phyloP scores from a whole-genome alignment of 2,113 vertebrate species.

The Rhinolophus sinicus region DNA sequence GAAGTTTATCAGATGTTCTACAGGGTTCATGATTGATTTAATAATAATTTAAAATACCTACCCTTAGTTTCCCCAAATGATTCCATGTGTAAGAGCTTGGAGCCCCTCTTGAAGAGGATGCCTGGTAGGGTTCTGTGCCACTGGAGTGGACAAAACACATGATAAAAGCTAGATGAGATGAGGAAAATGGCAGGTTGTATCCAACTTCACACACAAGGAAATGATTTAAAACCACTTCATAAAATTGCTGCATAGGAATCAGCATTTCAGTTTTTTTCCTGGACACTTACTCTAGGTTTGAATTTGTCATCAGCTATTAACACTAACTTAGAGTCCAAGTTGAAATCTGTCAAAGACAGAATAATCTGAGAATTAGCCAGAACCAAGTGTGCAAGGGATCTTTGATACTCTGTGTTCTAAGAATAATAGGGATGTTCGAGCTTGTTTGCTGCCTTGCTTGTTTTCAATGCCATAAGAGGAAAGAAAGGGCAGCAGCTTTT shows the following conservation, averaged over 20 bases:
- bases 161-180: not conserved
- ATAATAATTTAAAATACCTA: not conserved
- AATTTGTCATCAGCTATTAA: slow-evolving; percentile 23
- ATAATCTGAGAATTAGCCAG: not conserved
- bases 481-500: not conserved
- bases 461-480: not conserved
- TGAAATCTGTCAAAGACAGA: slow-evolving; percentile 32
- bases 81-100: not conserved
- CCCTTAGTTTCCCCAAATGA: not conserved
- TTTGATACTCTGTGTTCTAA: not conserved
- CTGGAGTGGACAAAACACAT: not conserved
- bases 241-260: slow-evolving; percentile 23
- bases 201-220: not conserved
- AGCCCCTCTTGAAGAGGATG: not conserved
- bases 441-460: not conserved
- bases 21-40: not conserved
- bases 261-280: slow-evolving; percentile 5
- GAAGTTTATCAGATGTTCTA: not conserved
- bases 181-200: not conserved
- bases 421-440: fast-evolving
- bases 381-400: not conserved
- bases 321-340: not conserved
- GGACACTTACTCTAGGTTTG: not conserved
- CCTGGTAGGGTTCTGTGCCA: not conserved
- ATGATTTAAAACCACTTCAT: not conserved